Base-by-base conservation (phyloP, 2,888 invertebrate species). In the Azorinus chamasolen region DNA sequence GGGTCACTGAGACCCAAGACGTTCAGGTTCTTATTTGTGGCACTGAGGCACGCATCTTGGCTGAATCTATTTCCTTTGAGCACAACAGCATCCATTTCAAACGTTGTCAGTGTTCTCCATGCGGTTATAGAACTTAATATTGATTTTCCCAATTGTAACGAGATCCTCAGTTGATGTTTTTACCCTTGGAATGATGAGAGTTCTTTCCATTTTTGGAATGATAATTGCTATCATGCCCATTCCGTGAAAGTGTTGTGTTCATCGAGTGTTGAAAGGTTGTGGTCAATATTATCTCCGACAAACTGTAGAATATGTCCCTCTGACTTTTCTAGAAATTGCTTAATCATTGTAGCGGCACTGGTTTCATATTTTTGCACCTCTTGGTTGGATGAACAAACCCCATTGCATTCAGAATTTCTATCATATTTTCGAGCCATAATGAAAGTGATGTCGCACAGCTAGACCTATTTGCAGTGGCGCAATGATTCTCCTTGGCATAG, bases 361-460 rank as follows among this genome's bases (percentile, higher is more conserved):
- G n/a, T n/a, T 27, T 66, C 73, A 55, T 58, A 71, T 27, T 20
- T 55, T 20, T 58, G 55, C 25, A 71, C 51, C 45, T 58, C 68
- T 27, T 45, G 39, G 32, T 72, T 65, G 3, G 72, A 72, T 2
- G 63, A 57, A 50, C 65, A 27, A 62, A 64, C 0, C 72, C 72
- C 12, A 53, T 32, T n/a, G 32, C 45, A 39, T 65, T 53, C 1
- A 66, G 24, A 3, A 39, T 58, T 16, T 73, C 66, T 18, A 73
- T 46, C 8, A 48, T 45, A 61, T 59, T 18, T 57, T 66, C 37
- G 57, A 55, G 10, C 18, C 16, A 6, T 57, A 55, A 18, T 65
- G 57, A 45, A 46, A 45, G 37, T 64, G 64, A 39, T 55, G n/a
- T 24, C 55, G 50, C 1, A 62, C 50, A 18, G 12, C 68, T 12